phyloP scores from a whole-genome alignment of 2,113 vertebrate species.

The Pterophyllum scalare region DNA sequence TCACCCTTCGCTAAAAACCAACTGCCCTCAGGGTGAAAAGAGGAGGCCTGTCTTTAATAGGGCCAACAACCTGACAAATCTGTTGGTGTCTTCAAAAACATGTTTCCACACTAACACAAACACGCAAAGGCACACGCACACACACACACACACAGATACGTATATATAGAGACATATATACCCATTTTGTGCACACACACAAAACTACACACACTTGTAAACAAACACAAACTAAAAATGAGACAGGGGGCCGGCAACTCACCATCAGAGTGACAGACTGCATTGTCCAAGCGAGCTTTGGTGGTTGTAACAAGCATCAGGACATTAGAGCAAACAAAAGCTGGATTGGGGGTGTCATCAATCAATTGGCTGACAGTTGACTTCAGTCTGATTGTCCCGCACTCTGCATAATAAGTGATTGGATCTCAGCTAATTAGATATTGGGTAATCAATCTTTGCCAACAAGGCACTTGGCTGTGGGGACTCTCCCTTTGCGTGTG shows the following conservation, averaged over 20 bases:
- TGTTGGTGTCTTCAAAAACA: conserved; percentile 73
- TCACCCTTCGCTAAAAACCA: conserved; percentile 60
- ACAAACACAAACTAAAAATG: conserved; percentile 56
- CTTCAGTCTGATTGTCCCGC: conserved; percentile 99
- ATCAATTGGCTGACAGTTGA: conserved; percentile 95
- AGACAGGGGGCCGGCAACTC: conserved; percentile 71
- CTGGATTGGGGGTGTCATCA: conserved; percentile 96
- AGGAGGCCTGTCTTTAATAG: conserved; percentile 75
- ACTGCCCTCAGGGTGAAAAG: conserved; percentile 74
- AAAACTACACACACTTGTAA: conserved; percentile 24
- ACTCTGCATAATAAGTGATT: conserved; percentile 99
- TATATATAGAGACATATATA: conserved; percentile 2
- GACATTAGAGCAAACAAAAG: conserved; percentile 97
- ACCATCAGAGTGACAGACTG: conserved; percentile 90
- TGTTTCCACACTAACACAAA: conserved; percentile 21
- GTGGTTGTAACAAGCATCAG: conserved; percentile 97
- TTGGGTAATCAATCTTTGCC: conserved; percentile 99
- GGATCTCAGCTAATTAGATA: conserved; percentile 99
- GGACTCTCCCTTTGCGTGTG: conserved; percentile 76
- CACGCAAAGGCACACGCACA: neutral
- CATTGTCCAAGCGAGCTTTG: conserved; percentile 92
- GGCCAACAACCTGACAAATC: conserved; percentile 84
- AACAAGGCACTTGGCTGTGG: conserved; percentile 90
- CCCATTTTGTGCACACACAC: neutral
- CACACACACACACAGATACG: neutral